Base-by-base conservation (phyloP, 2,888 invertebrate genomes). In the Drosophila colorata region DNA sequence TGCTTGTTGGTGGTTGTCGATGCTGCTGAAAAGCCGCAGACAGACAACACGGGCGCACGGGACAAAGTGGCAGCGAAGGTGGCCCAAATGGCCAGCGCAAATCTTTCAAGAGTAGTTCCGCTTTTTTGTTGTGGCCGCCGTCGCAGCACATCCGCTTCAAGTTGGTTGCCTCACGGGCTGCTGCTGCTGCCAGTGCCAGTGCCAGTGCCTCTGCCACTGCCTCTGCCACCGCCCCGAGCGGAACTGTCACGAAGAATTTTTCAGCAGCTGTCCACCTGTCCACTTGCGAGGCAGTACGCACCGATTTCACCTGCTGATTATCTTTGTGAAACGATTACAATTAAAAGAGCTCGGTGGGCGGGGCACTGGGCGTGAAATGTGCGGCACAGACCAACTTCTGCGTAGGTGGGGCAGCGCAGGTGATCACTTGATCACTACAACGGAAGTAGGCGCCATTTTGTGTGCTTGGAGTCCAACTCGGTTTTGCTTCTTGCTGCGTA, bases 21-120 rank as follows among this genome's bases (percentile, higher is more conserved):
- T 76, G 80, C 82, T 68, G 77, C 40, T 74, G 80, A 75, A 75
- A 74, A 78, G 76, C 66, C 69, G 57, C 66, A 69, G 70, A 59
- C 69, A 58, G 59, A 23, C 58, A 49, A 53, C 40, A 23, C 49
- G 43, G 49, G 46, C 25, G 66, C 65, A 86, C 63, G 68, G 65
- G 73, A 58, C 66, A 64, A 70, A 72, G 70, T 79, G 53, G 38
- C 69, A 69, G 58, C 56, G 61, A 65, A 82, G 80, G 74, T 74
- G 63, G 53, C 59, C 58, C 66, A 41, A 66, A 64, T 81, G 74
- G 59, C 75, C 79, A 69, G 65, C 66, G 81, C 80, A 85, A 91
- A 88, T 91, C 91, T 92, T 91, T 92, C 91, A 90, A 91, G 90
- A 92, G 92, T 92, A 92, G 91, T 91, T 92, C 92, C 92, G 92